A percentile compares a stretch with the other conserved stretches of the same genome.
phyloP scores from a whole-genome alignment of 2,888 invertebrate genomes.

The Leptopilina syphax region DNA sequence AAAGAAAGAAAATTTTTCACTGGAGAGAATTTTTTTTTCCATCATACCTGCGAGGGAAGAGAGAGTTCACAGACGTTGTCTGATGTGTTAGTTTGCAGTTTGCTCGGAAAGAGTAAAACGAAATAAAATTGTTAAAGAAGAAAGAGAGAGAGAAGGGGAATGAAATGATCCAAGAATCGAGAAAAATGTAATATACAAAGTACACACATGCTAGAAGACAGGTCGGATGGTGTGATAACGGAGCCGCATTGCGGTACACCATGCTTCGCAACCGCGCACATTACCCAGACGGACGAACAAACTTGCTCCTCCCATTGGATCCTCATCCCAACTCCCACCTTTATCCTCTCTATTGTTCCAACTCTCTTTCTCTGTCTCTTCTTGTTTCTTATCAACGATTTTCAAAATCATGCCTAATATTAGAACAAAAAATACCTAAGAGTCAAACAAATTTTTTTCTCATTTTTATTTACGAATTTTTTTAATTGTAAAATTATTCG shows the following conservation, averaged over 20 bases:
- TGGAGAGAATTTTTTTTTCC: no score
- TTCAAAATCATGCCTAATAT: background rate
- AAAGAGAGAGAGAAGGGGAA: background rate
- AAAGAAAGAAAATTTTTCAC: no score
- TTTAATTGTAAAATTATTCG: no score
- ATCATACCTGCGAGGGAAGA: background rate
- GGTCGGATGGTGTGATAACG: slow-evolving; percentile 43
- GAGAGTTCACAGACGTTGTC: background rate
- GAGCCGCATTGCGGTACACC: slow-evolving; percentile 48
- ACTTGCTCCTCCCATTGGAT: slow-evolving; percentile 33
- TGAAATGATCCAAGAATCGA: slow-evolving; percentile 25
- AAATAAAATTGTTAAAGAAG: background rate
- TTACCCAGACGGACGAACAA: slow-evolving; percentile 39
- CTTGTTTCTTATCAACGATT: background rate
- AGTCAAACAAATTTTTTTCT: no score
- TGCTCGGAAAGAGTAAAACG: background rate
- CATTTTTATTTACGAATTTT: no score
- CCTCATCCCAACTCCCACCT: slow-evolving; percentile 9
- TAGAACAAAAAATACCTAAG: no score
- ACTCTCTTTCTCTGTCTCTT: background rate
- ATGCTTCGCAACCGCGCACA: slow-evolving; percentile 42
- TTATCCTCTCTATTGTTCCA: background rate
- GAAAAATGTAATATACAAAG: slow-evolving; percentile 24
- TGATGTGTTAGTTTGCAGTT: background rate
- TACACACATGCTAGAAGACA: slow-evolving; percentile 38